A percentile compares a stretch with the other conserved stretches of the same genome.
phyloP scores from a whole-genome alignment of 2,113 vertebrate species.

The Pelecanoides urinatrix region DNA sequence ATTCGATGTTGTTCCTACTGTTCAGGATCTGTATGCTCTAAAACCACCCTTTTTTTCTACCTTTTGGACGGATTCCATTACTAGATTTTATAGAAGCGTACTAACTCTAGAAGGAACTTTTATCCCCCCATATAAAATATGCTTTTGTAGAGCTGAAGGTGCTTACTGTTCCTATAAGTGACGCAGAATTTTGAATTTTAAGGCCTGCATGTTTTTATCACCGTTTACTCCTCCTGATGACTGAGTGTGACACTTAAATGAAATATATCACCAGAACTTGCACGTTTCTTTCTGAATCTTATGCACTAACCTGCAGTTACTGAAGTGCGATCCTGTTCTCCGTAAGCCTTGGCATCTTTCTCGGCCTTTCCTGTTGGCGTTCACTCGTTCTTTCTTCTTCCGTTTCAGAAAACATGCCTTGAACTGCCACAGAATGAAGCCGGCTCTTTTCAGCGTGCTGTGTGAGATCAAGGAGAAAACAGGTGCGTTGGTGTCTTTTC shows the following conservation, averaged over 20 bases:
- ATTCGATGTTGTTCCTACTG: accelerated
- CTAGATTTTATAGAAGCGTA: background rate
- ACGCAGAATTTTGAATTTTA: background rate
- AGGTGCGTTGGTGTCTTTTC: constrained; percentile 69
- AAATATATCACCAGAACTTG: background rate
- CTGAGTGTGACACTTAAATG: background rate
- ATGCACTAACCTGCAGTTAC: accelerated
- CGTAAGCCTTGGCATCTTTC: background rate
- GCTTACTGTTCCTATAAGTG: background rate
- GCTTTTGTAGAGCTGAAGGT: background rate
- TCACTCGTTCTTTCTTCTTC: background rate
- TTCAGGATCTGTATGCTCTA: background rate
- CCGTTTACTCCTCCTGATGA: background rate
- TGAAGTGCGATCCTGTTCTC: background rate
- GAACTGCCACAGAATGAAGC: constrained; percentile 93
- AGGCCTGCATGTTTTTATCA: background rate
- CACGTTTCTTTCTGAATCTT: background rate
- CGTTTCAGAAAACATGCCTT: constrained; percentile 85
- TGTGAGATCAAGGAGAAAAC: constrained; percentile 95
- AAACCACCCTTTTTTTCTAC: background rate
- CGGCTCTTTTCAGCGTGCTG: constrained; percentile 91
- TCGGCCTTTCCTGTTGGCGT: background rate
- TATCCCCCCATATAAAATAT: background rate
- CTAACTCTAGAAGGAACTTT: background rate
- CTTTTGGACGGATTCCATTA: background rate